These are phyloP conservation scores for Oplegnathus fasciatus DNA, from an alignment of 2,113 vertebrate species.

Conservation along the genomic window DNA sequence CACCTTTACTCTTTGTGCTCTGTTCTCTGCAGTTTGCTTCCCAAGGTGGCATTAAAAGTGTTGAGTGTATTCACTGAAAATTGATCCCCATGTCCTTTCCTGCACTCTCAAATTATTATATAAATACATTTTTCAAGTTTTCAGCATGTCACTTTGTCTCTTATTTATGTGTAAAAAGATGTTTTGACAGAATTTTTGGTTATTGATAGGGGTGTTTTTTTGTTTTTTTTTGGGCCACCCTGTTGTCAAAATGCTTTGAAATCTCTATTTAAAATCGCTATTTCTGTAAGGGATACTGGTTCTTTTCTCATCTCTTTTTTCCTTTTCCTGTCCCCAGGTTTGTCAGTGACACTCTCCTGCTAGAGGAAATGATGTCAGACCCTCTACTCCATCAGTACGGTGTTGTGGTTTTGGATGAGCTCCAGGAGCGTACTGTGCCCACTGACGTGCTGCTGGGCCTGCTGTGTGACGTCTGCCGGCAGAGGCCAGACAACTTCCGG, in stretches of 20 bases:
- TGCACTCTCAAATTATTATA: background rate
- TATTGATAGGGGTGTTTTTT: background rate
- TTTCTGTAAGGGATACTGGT: background rate
- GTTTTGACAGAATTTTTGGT: background rate
- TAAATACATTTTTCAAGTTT: background rate
- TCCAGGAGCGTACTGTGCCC: constrained; percentile 92
- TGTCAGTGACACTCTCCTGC: constrained; percentile 91
- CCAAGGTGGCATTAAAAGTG: background rate
- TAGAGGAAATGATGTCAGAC: constrained; percentile 94
- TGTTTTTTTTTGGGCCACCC: background rate
- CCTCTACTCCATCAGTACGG: constrained; percentile 90
- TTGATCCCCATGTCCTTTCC: constrained; percentile 10
- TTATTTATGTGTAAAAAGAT: background rate
- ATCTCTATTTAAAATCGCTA: background rate
- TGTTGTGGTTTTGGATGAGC: constrained; percentile 92
- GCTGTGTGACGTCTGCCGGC: constrained; percentile 89
- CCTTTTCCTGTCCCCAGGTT: constrained; percentile 82
- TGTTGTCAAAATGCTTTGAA: background rate
- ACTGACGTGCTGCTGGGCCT: constrained; percentile 93
- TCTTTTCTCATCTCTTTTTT: background rate
- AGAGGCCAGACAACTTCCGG: constrained; percentile 88
- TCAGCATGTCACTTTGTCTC: background rate
- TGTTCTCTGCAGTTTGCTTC: background rate
- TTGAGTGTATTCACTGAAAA: constrained; percentile 4
- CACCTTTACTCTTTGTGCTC: constrained; percentile 28